Conservation (phyloP, 2,113 vertebrate genomes). For the Sebastes schlegelii region DNA sequence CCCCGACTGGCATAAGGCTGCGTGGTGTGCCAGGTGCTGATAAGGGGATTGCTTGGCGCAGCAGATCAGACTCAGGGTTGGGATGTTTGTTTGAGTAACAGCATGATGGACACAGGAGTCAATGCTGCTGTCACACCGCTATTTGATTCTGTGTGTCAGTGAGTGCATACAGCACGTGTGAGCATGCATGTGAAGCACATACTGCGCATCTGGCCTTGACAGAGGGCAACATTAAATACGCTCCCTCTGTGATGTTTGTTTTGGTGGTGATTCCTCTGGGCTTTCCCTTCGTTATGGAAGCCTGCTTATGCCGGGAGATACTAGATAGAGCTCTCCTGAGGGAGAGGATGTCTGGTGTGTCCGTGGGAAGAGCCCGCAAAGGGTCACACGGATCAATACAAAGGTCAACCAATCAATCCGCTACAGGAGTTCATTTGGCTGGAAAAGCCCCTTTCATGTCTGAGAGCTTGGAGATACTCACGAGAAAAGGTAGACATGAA, state of each 20-base stretch:
- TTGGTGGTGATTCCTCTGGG: conserved; percentile 53
- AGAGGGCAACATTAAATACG: conserved; percentile 39
- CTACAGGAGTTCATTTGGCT: conserved; percentile 35
- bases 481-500: conserved; percentile 16
- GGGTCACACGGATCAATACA: conserved; percentile 63
- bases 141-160: conserved; percentile 51
- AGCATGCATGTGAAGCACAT: neutral
- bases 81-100: conserved; percentile 54
- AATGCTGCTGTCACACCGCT: conserved; percentile 37
- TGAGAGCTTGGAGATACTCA: neutral
- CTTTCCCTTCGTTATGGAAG: conserved; percentile 57
- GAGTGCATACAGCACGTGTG: conserved; percentile 3
- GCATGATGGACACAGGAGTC: conserved; percentile 42
- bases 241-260: conserved; percentile 46
- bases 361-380: conserved; percentile 31
- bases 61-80: conserved; percentile 52
- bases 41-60: conserved; percentile 78
- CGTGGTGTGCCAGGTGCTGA: conserved; percentile 79
- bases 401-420: conserved; percentile 74
- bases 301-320: conserved; percentile 43
- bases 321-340: conserved; percentile 56
- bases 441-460: conserved; percentile 54
- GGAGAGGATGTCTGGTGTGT: conserved; percentile 39
- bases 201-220: conserved; percentile 17
- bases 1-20: conserved; percentile 60